Evolutionary conservation across 1,140 invertebrate genomes (phyloP).

Genomic region (Reticulitermes speratus): DNA sequence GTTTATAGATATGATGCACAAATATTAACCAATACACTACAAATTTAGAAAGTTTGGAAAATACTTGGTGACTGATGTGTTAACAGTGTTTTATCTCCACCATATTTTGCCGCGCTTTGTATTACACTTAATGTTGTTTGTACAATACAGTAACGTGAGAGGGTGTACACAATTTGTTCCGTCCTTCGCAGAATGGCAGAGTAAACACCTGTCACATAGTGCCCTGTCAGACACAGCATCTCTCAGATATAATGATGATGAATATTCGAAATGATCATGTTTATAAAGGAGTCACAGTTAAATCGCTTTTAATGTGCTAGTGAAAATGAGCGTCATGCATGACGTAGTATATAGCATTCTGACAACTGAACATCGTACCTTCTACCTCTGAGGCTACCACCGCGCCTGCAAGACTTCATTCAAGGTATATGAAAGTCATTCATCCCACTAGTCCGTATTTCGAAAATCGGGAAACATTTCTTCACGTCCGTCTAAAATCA

Average conservation of each 20-base stretch:
- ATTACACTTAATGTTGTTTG: not conserved
- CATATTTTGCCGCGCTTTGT: not conserved
- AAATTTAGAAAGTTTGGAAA: too few relatives aligned
- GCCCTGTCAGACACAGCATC: not conserved
- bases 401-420: too few relatives aligned
- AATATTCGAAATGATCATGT: not conserved
- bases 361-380: not conserved
- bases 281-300: not conserved
- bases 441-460: too few relatives aligned
- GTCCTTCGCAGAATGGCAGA: conserved; percentile 2
- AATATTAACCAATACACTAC: too few relatives aligned
- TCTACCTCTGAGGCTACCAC: not conserved
- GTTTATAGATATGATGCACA: too few relatives aligned
- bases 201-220: not conserved
- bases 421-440: too few relatives aligned
- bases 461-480: too few relatives aligned
- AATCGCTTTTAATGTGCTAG: conserved; percentile 7
- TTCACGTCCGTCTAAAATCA: too few relatives aligned
- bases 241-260: not conserved
- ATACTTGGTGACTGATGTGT: too few relatives aligned
- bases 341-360: not conserved
- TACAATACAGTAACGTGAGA: not conserved
- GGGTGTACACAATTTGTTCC: not conserved
- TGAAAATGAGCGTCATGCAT: not conserved
- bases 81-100: too few relatives aligned